phyloP scores from a whole-genome alignment of 2,113 vertebrate species.

The Sialia sialis region DNA sequence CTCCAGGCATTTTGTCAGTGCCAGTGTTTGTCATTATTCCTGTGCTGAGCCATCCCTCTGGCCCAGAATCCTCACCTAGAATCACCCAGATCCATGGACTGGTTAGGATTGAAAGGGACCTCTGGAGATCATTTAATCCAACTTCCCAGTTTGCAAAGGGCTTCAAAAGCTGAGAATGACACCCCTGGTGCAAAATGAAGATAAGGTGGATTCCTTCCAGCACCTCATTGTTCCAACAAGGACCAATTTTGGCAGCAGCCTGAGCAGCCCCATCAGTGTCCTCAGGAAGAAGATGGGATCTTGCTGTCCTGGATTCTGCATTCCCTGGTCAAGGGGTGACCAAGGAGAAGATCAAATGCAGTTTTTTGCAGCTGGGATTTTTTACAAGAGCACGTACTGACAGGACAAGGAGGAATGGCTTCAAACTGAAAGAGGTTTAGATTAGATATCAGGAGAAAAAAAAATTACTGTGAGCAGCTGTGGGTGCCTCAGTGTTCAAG shows the following conservation, averaged over 20 bases:
- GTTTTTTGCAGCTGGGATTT: not conserved
- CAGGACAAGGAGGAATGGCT: not conserved
- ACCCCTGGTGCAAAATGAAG: not conserved
- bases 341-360: not conserved
- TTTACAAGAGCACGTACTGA: rapidly evolving
- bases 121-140: not conserved
- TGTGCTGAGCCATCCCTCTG: not conserved
- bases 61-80: not conserved
- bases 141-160: not conserved
- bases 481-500: not conserved
- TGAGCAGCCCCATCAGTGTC: not conserved
- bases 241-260: not conserved
- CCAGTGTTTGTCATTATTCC: not conserved
- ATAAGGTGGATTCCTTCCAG: not conserved
- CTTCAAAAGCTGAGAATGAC: not conserved
- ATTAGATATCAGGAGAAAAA: not conserved
- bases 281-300: not conserved
- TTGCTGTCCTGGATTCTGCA: not conserved
- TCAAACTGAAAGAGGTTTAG: not conserved
- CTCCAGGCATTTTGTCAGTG: not conserved
- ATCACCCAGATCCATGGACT: not conserved
- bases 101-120: not conserved
- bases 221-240: rapidly evolving
- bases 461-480: not conserved
- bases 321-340: not conserved